Percentiles rank a stretch among this genome's conserved stretches.
phyloP scores from a whole-genome alignment of 2,113 vertebrate genomes.

The Embiotoca jacksoni region DNA sequence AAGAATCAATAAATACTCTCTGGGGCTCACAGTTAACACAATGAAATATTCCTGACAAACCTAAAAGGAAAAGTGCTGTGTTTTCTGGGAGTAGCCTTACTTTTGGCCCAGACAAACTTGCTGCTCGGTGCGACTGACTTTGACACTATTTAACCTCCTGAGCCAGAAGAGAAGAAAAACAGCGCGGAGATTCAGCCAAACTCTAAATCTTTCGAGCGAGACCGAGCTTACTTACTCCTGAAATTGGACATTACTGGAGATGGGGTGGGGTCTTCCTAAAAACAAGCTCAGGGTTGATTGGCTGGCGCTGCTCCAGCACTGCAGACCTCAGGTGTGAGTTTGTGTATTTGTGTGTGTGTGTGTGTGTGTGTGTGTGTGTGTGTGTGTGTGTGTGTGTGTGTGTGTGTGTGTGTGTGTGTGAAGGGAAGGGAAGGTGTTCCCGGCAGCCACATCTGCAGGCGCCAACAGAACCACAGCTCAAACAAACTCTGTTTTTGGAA shows the following conservation, averaged over 20 bases:
- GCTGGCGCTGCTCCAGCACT: conserved; percentile 40
- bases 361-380: conserved; percentile 62
- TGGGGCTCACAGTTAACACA: conserved; percentile 17
- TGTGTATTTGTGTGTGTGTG: conserved; percentile 42
- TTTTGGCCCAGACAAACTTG: conserved; percentile 60
- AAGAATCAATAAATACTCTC: conserved; percentile 58
- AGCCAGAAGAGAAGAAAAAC: conserved; percentile 74
- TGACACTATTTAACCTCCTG: conserved; percentile 74
- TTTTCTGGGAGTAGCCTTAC: conserved; percentile 66
- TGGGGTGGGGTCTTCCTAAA: conserved; percentile 55
- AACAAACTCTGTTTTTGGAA: conserved; percentile 76
- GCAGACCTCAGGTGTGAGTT: conserved; percentile 73
- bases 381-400: conserved; percentile 43
- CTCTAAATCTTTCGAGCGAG: conserved; percentile 63
- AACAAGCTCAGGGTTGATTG: conserved; percentile 59
- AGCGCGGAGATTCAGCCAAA: conserved; percentile 62
- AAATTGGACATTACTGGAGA: conserved; percentile 68
- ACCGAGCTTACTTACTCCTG: conserved; percentile 62
- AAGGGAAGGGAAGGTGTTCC: conserved; percentile 69
- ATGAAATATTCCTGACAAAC: conserved; percentile 51
- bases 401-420: conserved; percentile 40
- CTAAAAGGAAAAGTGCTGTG: conserved; percentile 40
- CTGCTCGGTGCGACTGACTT: conserved; percentile 59
- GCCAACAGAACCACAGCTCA: conserved; percentile 76
- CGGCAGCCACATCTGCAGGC: conserved; percentile 68